A percentile compares a stretch with the other conserved stretches of the same genome.
Conservation (phyloP, 2,888 invertebrate species). For the Hololepta plana region DNA sequence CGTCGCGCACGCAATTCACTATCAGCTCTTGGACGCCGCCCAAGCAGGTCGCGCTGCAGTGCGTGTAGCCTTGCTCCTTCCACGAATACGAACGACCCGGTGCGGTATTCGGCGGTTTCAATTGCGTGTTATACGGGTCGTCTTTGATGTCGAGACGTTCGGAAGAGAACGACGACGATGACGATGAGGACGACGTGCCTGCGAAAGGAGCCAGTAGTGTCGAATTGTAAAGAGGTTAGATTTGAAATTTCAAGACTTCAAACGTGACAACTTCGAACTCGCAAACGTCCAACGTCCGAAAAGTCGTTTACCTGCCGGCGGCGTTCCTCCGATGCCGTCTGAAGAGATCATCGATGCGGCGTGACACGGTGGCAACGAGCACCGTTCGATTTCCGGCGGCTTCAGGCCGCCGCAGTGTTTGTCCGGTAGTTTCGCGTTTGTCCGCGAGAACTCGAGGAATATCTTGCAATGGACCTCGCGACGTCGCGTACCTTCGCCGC, state of each 20-base stretch:
- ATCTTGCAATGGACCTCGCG: slow-evolving; percentile 89
- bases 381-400: slow-evolving; percentile 64
- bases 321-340: too few relatives aligned
- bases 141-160: slow-evolving; percentile 34
- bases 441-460: slow-evolving; percentile 78
- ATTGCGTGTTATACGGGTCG: slow-evolving; percentile 20
- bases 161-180: slow-evolving; percentile 46
- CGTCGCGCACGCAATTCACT: slow-evolving; percentile 74
- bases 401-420: slow-evolving; percentile 73
- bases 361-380: slow-evolving; percentile 63
- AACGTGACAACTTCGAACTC: too few relatives aligned
- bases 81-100: slow-evolving; percentile 73
- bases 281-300: too few relatives aligned
- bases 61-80: slow-evolving; percentile 78
- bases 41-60: slow-evolving; percentile 87
- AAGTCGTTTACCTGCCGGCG: too few relatives aligned
- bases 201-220: slow-evolving; percentile 68
- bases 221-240: too few relatives aligned
- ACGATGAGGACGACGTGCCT: slow-evolving; percentile 62
- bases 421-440: slow-evolving; percentile 75
- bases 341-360: too few relatives aligned
- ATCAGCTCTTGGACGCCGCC: slow-evolving; percentile 78
- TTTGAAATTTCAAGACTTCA: too few relatives aligned
- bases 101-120: slow-evolving; percentile 20
- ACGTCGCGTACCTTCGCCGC: slow-evolving; percentile 76